phyloP scores from a whole-genome alignment of 2,888 invertebrate species.

The Leuctra nigra region DNA sequence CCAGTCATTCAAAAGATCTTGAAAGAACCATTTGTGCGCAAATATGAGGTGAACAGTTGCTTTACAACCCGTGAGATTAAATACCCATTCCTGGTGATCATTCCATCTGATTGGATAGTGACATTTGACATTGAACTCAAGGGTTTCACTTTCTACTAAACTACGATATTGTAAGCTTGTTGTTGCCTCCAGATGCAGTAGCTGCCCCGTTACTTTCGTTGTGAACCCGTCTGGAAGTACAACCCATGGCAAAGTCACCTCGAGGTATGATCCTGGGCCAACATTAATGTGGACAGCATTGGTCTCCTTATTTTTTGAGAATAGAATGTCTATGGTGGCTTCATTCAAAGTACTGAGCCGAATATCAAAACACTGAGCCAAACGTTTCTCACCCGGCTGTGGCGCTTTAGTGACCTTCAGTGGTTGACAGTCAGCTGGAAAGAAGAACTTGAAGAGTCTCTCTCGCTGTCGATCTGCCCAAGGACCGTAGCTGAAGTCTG shows the following conservation, averaged over 20 bases:
- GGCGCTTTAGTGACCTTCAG: conserved; percentile 68
- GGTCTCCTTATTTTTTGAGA: conserved; percentile 90
- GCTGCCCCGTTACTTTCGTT: conserved; percentile 86
- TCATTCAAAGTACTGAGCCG: conserved; percentile 84
- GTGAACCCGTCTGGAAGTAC: conserved; percentile 81
- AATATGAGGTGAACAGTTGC: conserved; percentile 89
- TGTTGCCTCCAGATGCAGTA: conserved; percentile 90
- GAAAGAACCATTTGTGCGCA: conserved; percentile 93
- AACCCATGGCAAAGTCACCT: conserved; percentile 57
- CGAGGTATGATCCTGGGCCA: conserved; percentile 91
- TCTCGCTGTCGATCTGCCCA: conserved; percentile 98
- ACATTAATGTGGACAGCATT: conserved; percentile 96
- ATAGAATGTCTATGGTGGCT: conserved; percentile 92
- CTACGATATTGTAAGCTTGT: conserved; percentile 88
- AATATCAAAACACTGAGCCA: conserved; percentile 88
- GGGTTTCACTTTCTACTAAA: conserved; percentile 87
- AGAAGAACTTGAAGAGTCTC: conserved; percentile 92
- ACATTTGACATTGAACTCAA: conserved; percentile 83
- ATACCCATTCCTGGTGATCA: conserved; percentile 91
- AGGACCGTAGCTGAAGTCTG: conserved; percentile 95
- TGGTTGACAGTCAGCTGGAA: conserved; percentile 79
- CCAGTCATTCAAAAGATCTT: conserved; percentile 96
- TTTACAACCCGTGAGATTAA: conserved; percentile 89
- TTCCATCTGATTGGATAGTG: conserved; percentile 95
- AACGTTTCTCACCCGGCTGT: conserved; percentile 79